These are phyloP conservation scores for Lucilia sericata DNA, from an alignment of 1,140 invertebrate genomes.

Conservation along the genomic window DNA sequence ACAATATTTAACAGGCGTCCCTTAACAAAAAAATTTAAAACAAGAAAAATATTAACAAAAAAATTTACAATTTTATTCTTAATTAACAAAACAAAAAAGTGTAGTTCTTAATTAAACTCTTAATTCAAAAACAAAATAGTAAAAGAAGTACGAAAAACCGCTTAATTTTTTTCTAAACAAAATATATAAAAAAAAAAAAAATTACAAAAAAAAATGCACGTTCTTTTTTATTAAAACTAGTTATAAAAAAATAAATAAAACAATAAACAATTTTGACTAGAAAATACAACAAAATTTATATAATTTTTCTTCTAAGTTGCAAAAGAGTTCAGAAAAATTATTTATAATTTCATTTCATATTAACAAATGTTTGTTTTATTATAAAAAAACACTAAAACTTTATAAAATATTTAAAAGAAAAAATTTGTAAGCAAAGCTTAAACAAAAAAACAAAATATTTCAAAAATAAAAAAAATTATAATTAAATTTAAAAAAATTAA, in stretches of 20 bases:
- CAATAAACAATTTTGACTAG: not conserved
- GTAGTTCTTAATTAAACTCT: not conserved
- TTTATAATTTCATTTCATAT: not conserved
- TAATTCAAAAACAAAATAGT: not conserved
- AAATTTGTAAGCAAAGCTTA: constrained; percentile 41
- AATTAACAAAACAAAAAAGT: constrained; percentile 18
- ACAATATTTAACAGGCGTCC: constrained; percentile 28
- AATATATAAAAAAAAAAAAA: not conserved
- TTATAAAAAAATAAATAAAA: constrained; percentile 9
- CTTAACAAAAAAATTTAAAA: not conserved
- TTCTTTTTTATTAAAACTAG: not conserved
- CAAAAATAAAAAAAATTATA: not conserved
- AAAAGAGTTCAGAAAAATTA: not conserved
- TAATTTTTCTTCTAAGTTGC: constrained; percentile 21
- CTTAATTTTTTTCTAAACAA: constrained; percentile 19
- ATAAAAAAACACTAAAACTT: not conserved
- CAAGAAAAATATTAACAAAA: constrained; percentile 6
- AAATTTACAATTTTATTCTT: constrained; percentile 31
- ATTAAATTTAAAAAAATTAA: constrained; percentile 22
- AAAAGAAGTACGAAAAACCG: not conserved
- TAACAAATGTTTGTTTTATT: not conserved
- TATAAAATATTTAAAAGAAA: not conserved
- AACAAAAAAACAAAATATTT: no score
- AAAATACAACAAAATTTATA: not conserved
- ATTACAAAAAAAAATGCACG: constrained; percentile 3